Evolutionary conservation across 2,113 vertebrate species (phyloP).

Genomic region (Thalassarche chlororhynchos): DNA sequence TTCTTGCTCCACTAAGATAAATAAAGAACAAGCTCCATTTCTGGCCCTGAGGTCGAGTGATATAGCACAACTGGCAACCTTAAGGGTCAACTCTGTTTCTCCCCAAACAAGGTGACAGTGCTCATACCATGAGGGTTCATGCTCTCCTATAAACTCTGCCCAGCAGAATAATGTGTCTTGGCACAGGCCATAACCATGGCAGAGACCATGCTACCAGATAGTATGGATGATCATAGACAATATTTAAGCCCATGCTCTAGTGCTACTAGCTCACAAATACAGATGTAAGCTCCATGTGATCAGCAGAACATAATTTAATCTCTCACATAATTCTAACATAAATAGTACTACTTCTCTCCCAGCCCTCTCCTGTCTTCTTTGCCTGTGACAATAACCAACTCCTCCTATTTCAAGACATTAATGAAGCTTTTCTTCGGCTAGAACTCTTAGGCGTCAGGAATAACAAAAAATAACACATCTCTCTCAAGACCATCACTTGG

Average conservation of each 20-base stretch:
- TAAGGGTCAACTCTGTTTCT: not conserved
- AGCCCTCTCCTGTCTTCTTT: not conserved
- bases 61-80: not conserved
- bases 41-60: accelerated
- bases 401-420: not conserved
- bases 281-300: not conserved
- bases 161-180: not conserved
- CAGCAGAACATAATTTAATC: not conserved
- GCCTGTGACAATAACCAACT: not conserved
- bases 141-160: not conserved
- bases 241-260: not conserved
- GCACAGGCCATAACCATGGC: not conserved
- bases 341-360: not conserved
- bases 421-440: not conserved
- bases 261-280: not conserved
- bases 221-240: not conserved
- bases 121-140: not conserved
- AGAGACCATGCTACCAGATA: not conserved
- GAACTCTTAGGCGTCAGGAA: not conserved
- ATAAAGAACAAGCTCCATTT: not conserved
- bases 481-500: not conserved
- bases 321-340: not conserved
- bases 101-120: not conserved
- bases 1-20: not conserved
- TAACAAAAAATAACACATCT: not conserved